phyloP scores from a whole-genome alignment of 2,113 vertebrate species.

The Nothoprocta perdicaria region DNA sequence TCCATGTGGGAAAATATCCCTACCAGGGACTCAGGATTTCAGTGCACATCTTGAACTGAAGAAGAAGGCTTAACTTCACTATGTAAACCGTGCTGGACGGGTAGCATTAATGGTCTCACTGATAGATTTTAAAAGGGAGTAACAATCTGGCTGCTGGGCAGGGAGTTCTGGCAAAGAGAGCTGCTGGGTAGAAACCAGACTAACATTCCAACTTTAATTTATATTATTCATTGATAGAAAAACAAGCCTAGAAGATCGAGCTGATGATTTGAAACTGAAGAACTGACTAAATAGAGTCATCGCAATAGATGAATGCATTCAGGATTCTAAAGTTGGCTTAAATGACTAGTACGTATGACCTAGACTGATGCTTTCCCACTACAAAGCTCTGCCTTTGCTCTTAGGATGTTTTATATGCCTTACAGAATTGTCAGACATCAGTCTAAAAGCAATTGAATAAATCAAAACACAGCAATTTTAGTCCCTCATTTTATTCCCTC shows the following conservation, averaged over 20 bases:
- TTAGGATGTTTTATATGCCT: not conserved
- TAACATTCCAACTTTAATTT: not conserved
- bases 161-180: not conserved
- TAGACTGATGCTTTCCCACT: not conserved
- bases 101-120: not conserved
- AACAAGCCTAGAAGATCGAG: not conserved
- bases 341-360: not conserved
- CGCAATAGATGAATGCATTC: not conserved
- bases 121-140: not conserved
- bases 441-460: not conserved
- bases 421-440: not conserved
- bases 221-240: not conserved
- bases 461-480: not conserved
- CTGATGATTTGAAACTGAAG: not conserved
- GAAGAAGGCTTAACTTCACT: not conserved
- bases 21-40: not conserved
- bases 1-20: not conserved
- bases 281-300: not conserved
- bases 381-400: not conserved
- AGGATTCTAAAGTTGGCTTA: not conserved
- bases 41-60: not conserved
- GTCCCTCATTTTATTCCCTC: not conserved
- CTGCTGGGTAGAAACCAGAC: not conserved
- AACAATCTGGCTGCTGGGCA: not conserved
- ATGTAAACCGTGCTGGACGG: not conserved